Evolutionary conservation across 2,113 vertebrate species (phyloP).

Genomic region (Peromyscus leucopus): DNA sequence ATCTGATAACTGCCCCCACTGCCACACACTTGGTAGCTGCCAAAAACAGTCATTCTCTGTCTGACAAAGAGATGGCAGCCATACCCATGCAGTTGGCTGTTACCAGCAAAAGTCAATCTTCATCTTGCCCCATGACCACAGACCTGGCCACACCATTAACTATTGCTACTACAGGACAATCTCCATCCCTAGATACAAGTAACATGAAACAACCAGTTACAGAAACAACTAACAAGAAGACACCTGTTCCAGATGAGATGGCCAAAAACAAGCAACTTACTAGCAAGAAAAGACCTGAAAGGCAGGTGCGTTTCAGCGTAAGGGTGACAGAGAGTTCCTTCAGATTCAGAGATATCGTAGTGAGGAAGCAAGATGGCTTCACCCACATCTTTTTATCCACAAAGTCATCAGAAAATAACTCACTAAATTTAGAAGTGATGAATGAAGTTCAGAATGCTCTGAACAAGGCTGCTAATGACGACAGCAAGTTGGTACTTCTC

Average conservation of each 20-base stretch:
- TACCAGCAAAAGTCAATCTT: background rate
- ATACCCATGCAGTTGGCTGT: background rate
- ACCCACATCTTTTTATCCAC: constrained; percentile 98
- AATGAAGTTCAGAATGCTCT: constrained; percentile 98
- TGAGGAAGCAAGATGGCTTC: constrained; percentile 98
- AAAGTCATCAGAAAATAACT: constrained; percentile 97
- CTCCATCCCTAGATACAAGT: background rate
- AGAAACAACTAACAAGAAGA: constrained; percentile 87
- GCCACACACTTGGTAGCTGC: background rate
- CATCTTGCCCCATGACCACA: background rate
- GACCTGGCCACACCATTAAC: background rate
- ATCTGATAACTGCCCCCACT: background rate
- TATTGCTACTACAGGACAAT: background rate
- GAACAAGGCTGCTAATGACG: constrained; percentile 95
- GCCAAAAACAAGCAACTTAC: constrained; percentile 91
- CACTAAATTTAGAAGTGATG: constrained; percentile 98
- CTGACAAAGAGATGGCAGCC: background rate
- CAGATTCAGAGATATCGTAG: constrained; percentile 97
- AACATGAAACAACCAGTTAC: background rate
- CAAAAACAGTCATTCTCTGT: background rate
- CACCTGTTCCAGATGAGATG: constrained; percentile 87
- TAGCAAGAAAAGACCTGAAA: constrained; percentile 94
- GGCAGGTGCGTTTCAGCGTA: constrained; percentile 95
- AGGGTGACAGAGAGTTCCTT: constrained; percentile 97
- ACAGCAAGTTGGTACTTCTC: constrained; percentile 96